A percentile compares a stretch with the other conserved stretches of the same genome.
phyloP scores from a whole-genome alignment of 1,140 invertebrate genomes.

The Diachasma alloeum region DNA sequence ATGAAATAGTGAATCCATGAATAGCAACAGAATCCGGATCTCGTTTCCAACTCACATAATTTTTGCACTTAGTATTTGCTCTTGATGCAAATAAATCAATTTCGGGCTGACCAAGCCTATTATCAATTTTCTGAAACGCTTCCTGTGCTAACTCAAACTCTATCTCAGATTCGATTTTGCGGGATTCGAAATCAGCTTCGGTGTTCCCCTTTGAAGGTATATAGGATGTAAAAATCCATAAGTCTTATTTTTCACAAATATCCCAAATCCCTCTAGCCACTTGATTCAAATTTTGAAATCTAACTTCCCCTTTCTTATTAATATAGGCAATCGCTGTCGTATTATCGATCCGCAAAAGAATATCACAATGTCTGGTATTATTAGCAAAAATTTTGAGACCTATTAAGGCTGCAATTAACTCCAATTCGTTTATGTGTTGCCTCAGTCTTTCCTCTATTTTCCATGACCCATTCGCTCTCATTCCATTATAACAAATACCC shows the following conservation, averaged over 20 bases:
- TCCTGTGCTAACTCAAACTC: conserved; percentile 19
- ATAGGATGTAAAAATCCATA: conserved; percentile 31
- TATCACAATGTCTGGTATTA: no score
- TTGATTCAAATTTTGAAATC: no score
- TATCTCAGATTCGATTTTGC: conserved; percentile 23
- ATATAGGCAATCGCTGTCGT: conserved; percentile 19
- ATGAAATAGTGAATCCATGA: conserved; percentile 44
- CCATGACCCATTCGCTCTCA: no score
- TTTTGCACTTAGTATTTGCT: no score
- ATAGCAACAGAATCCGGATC: conserved; percentile 38
- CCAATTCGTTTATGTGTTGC: conserved; percentile 20
- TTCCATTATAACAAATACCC: no score
- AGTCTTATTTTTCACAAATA: conserved; percentile 19
- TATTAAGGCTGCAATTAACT: conserved; percentile 18
- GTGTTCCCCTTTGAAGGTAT: conserved; percentile 26
- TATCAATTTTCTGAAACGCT: conserved; percentile 32
- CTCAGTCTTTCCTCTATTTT: neutral
- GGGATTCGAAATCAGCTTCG: conserved; percentile 23
- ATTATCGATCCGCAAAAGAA: conserved; percentile 4
- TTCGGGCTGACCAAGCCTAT: conserved; percentile 30
- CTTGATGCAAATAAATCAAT: conserved; percentile 20
- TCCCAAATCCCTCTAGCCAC: conserved; percentile 26
- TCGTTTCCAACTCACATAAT: conserved; percentile 40
- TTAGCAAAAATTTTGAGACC: conserved; percentile 23
- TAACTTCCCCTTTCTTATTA: no score